Evolutionary conservation across 2,797 vertebrate species (phyloP), one percentile per base, ranked within the genome.

Genomic region (Esox lucius): DNA sequence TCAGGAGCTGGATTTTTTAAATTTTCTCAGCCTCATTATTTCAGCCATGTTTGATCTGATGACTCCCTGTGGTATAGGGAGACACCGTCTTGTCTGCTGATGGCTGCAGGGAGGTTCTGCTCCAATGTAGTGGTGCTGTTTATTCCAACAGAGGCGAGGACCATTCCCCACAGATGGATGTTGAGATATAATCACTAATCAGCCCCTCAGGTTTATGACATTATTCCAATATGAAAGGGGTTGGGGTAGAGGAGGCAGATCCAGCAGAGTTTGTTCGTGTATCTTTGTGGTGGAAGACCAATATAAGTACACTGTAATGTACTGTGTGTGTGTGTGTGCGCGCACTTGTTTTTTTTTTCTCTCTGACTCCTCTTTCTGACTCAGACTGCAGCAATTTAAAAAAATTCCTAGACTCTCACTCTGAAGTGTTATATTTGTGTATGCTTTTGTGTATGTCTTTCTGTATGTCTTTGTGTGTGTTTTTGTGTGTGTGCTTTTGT

Each of bases 151-250:
- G 72, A 53, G 16, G 51, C 19, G 26, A 65, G 28, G 2, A 33
- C 22, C 3, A 31, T 64, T 64, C 72, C 17, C 46, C 26, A 48
- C 33, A 39, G 35, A 39, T 8, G 35, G 42, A 64, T 48, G 15
- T 9, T 24, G 46, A 51, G 39, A 74, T 28, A 66, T 39, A 35
- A 17, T 51, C 31, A 15, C n/a, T 39, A 39, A 33, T 39, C 46
- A 68, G 13, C 28, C 46, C 17, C 22, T 35, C 67, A 35, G 46
- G 17, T 67, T 67, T 26, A 35, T 67, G 62, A 74, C 33, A 72
- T 62, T 26, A 73, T n/a, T 9, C 62, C 48, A 2, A 16, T 73
- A 26, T 22, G 42, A 61, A 51, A 65, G 5, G 28, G 24, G 17
- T n/a, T 16, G 15, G 33, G n/a, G 53, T 26, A 22, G 28, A 3